Conservation (phyloP, 2,797 vertebrate species). For the Erithacus rubecula region DNA sequence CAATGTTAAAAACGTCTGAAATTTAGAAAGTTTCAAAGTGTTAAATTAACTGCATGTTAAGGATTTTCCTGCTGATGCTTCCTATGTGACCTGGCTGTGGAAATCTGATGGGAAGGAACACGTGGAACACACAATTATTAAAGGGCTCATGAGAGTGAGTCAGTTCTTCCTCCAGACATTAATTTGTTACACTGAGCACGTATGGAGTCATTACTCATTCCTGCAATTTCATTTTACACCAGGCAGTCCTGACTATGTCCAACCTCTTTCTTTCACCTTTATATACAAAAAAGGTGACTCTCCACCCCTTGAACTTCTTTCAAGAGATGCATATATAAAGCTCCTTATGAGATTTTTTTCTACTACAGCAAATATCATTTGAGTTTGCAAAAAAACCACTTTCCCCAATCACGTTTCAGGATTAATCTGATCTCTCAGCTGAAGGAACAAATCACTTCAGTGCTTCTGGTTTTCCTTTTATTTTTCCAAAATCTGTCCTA, state of each 20-base stretch:
- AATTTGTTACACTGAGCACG: accelerated
- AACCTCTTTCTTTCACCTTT: not conserved
- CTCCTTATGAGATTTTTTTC: not conserved
- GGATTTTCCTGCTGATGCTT: not conserved
- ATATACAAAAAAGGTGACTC: not conserved
- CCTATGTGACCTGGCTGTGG: not conserved
- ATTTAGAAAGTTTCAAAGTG: not conserved
- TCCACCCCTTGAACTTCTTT: not conserved
- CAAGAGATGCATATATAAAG: not conserved
- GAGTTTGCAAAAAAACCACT: not conserved
- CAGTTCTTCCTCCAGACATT: not conserved
- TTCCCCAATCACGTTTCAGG: not conserved
- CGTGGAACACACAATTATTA: not conserved
- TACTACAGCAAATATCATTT: not conserved
- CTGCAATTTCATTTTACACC: not conserved
- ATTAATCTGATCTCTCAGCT: not conserved
- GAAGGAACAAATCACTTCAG: not conserved
- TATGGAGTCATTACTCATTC: not conserved
- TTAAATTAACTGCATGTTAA: not conserved
- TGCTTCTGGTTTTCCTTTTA: not conserved
- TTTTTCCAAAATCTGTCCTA: not conserved
- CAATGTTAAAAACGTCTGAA: constrained; percentile 96
- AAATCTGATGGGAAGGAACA: not conserved
- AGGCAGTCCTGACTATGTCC: not conserved
- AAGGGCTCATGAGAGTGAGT: not conserved